Percentiles rank a stretch among this genome's conserved stretches.
Conservation (phyloP, 2,113 vertebrate genomes). For the Phylloscopus trochiloides region DNA sequence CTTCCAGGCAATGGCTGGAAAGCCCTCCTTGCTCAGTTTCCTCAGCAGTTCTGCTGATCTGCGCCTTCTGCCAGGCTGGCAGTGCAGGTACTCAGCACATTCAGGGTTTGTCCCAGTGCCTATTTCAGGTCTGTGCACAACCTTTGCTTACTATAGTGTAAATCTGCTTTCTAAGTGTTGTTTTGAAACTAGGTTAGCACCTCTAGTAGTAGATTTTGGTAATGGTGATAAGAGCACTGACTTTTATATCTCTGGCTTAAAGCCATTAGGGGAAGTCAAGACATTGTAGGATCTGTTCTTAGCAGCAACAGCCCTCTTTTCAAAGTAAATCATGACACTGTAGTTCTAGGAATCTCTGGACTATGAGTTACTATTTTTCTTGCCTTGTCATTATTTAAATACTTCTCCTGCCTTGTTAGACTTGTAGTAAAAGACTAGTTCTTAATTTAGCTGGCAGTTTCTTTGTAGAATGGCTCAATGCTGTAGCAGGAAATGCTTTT, state of each 20-base stretch:
- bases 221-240: not conserved
- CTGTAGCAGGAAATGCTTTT: not conserved
- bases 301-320: not conserved
- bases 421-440: not conserved
- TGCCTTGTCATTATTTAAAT: slow-evolving; percentile 1
- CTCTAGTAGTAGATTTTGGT: not conserved
- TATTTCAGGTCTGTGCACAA: not conserved
- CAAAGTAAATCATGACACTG: not conserved
- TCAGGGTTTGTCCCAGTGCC: not conserved
- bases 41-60: not conserved
- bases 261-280: not conserved
- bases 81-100: not conserved
- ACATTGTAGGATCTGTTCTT: not conserved
- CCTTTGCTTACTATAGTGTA: not conserved
- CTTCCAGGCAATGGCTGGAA: not conserved
- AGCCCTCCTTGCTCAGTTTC: not conserved
- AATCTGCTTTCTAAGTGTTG: not conserved
- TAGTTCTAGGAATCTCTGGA: not conserved
- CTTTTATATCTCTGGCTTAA: not conserved
- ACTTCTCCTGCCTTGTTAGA: not conserved
- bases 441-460: slow-evolving; percentile 14
- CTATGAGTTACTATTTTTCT: not conserved
- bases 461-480: not conserved
- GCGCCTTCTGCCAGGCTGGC: not conserved
- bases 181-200: not conserved